Percentiles rank a stretch among this genome's conserved stretches.
phyloP scores from a whole-genome alignment of 2,797 vertebrate genomes.

The Triplophysa bombifrons region DNA sequence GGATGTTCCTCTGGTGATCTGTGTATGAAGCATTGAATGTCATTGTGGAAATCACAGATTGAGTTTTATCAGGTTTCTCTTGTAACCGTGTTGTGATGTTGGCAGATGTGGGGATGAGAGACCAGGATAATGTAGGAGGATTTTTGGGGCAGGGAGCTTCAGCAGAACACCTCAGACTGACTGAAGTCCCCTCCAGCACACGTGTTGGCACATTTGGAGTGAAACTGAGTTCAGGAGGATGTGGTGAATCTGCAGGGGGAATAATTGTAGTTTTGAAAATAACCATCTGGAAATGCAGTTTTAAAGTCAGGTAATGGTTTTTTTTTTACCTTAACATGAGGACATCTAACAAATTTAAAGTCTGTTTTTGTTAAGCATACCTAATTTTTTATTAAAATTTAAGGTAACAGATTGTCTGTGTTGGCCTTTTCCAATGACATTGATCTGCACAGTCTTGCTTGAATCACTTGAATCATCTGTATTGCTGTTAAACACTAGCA shows the following conservation, averaged over 20 bases:
- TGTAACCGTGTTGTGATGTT: slow-evolving; percentile 4
- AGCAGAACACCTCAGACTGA: slow-evolving; percentile 62
- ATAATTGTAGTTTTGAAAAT: not conserved
- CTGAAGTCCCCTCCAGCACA: not conserved
- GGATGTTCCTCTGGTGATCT: slow-evolving; percentile 60
- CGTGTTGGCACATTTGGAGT: not conserved
- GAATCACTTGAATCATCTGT: not conserved
- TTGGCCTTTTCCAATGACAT: slow-evolving; percentile 54
- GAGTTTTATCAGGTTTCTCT: slow-evolving; percentile 55
- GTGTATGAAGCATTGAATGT: slow-evolving; percentile 57
- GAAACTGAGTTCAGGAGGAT: not conserved
- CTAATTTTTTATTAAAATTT: too few species aligned
- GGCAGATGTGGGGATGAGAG: slow-evolving; percentile 34
- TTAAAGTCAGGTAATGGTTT: too few species aligned
- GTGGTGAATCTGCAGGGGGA: not conserved
- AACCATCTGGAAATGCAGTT: too few species aligned
- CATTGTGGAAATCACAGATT: slow-evolving; percentile 47
- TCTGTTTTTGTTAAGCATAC: too few species aligned
- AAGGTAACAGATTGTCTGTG: not conserved
- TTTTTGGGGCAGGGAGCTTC: slow-evolving; percentile 59
- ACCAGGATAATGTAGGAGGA: slow-evolving; percentile 67
- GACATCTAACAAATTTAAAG: too few species aligned
- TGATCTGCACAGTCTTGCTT: slow-evolving; percentile 39
- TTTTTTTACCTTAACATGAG: too few species aligned
- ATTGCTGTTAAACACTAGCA: slow-evolving; percentile 44